Percentiles rank a stretch among this genome's conserved stretches.
Evolutionary conservation across 2,113 vertebrate genomes (phyloP).

Genomic region (Peromyscus californicus): DNA sequence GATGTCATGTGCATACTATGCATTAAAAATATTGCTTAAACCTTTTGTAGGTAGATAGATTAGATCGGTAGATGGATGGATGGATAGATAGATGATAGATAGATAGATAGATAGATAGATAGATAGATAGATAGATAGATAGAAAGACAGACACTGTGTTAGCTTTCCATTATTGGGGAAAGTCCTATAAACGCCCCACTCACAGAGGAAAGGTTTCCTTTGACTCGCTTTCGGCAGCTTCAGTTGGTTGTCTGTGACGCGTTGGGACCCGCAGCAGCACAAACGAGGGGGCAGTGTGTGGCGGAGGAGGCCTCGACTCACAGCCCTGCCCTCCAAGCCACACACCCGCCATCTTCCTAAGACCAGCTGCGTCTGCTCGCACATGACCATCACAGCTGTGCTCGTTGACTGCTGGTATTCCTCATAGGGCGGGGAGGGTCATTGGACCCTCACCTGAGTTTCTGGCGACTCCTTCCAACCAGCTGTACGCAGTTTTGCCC

Average conservation of each 20-base stretch:
- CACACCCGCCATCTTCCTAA: not conserved
- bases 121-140: not conserved
- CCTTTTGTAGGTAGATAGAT: not conserved
- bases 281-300: too few relatives aligned
- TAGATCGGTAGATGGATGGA: not conserved
- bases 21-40: not conserved
- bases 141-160: not conserved
- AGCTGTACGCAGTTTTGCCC: not conserved
- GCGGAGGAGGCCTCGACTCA: too few relatives aligned
- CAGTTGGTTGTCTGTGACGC: not conserved
- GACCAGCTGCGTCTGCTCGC: not conserved
- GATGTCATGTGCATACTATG: rapidly evolving
- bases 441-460: not conserved
- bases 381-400: not conserved
- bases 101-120: not conserved
- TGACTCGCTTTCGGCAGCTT: not conserved
- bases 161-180: not conserved
- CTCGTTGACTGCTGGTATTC: not conserved
- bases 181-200: not conserved
- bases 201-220: not conserved
- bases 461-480: not conserved
- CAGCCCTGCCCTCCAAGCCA: not conserved
- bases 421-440: not conserved
- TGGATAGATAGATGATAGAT: not conserved
- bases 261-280: too few relatives aligned